Conservation (phyloP, 2,797 vertebrate genomes). For the Nyctalus aviator region DNA sequence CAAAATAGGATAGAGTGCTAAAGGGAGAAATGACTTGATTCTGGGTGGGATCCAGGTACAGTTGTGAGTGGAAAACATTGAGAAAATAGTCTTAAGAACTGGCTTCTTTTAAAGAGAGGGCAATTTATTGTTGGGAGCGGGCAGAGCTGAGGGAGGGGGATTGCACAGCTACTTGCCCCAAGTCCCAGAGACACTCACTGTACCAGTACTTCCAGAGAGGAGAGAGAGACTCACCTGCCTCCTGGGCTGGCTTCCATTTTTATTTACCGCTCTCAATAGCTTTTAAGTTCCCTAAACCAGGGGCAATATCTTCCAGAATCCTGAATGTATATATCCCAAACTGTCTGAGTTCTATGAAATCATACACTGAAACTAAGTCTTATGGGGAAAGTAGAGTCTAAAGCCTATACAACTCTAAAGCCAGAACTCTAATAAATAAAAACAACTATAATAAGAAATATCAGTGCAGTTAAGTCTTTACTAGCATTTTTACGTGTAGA, state of each 20-base stretch:
- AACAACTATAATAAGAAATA: background rate
- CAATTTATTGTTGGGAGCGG: background rate
- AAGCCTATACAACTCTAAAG: background rate
- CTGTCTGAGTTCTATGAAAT: background rate
- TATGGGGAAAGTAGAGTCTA: background rate
- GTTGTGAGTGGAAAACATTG: background rate
- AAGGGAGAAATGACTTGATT: constrained; percentile 27
- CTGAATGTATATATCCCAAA: background rate
- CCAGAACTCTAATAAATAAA: background rate
- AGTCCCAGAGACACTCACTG: background rate
- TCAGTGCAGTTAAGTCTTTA: background rate
- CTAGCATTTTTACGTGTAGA: background rate
- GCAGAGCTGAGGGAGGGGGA: background rate
- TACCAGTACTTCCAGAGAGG: background rate
- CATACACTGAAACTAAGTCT: background rate
- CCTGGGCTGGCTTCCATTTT: background rate
- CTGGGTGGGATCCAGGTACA: constrained; percentile 2
- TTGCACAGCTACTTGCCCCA: background rate
- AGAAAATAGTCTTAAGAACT: background rate
- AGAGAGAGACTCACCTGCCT: background rate
- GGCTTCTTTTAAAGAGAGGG: background rate
- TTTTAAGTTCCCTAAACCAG: background rate
- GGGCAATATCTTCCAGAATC: background rate
- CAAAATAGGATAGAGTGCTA: constrained; percentile 19
- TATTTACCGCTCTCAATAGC: background rate